Conservation (phyloP, 2,888 invertebrate genomes). For the Camptogramma bilineatum region DNA sequence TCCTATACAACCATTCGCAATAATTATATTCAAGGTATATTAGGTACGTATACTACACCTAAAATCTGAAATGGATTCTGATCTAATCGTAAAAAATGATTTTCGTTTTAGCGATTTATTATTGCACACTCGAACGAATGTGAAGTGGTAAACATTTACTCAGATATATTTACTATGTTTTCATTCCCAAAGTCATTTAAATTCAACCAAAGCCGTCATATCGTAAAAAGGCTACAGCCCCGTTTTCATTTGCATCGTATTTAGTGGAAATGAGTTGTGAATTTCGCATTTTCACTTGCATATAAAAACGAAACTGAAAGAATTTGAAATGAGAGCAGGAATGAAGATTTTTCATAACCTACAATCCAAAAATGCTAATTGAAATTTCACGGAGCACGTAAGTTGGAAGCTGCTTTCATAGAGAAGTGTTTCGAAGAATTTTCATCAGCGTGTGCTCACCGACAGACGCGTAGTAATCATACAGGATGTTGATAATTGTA, state of each 20-base stretch:
- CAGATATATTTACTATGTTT: constrained; percentile 1
- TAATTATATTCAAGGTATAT: no score
- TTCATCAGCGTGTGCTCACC: neutral
- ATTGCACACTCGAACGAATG: no score
- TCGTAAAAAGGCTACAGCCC: constrained; percentile 20
- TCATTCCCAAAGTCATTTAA: constrained; percentile 7
- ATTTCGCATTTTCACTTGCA: constrained; percentile 29
- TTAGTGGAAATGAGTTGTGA: constrained; percentile 18
- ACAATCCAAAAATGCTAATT: constrained; percentile 13
- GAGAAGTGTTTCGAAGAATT: constrained; percentile 1
- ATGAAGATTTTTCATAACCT: constrained; percentile 22
- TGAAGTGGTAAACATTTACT: neutral
- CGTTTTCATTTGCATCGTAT: constrained; percentile 29
- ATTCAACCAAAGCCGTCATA: constrained; percentile 10
- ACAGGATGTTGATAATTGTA: constrained; percentile 5
- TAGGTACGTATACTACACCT: no score
- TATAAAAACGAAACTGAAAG: constrained; percentile 28
- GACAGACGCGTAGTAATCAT: neutral
- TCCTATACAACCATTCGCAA: no score
- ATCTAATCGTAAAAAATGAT: no score
- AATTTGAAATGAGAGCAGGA: constrained; percentile 17
- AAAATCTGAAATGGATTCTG: no score
- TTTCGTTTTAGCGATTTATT: no score
- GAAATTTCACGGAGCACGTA: neutral
- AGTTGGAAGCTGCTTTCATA: neutral